phyloP scores from a whole-genome alignment of 2,888 invertebrate genomes.

The Clostera curtula region DNA sequence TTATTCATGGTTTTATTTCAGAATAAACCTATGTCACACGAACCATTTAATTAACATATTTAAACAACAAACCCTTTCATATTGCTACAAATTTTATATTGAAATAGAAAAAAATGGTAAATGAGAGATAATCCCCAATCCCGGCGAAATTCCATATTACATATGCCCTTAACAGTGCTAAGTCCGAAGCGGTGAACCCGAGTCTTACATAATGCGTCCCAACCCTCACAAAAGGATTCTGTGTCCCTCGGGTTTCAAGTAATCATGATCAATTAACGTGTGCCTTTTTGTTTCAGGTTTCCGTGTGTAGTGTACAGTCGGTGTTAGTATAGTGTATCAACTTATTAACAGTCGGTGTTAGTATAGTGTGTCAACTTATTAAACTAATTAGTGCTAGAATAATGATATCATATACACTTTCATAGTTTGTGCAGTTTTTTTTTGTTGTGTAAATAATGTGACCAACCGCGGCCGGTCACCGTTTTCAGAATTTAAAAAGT shows the following conservation, averaged over 20 bases:
- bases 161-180: too few relatives aligned
- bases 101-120: too few relatives aligned
- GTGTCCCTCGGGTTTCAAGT: neutral
- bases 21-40: too few relatives aligned
- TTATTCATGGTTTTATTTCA: too few relatives aligned
- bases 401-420: neutral
- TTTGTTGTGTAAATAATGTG: slow-evolving; percentile 5
- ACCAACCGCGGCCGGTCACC: slow-evolving; percentile 3
- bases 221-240: slow-evolving; percentile 3
- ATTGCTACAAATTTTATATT: too few relatives aligned
- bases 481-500: slow-evolving; percentile 4
- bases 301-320: slow-evolving; percentile 10
- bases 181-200: too few relatives aligned
- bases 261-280: slow-evolving; percentile 8
- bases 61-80: too few relatives aligned
- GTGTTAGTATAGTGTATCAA: slow-evolving; percentile 13
- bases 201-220: neutral
- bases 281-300: slow-evolving; percentile 23
- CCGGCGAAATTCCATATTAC: too few relatives aligned
- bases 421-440: slow-evolving; percentile 7
- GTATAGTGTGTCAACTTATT: slow-evolving; percentile 5
- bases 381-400: slow-evolving; percentile 11
- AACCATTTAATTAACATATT: too few relatives aligned
- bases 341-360: slow-evolving; percentile 12
- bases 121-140: too few relatives aligned